Evolutionary conservation across 2,113 vertebrate species (phyloP).

Genomic region (Cyprinodon brontotheroides): DNA sequence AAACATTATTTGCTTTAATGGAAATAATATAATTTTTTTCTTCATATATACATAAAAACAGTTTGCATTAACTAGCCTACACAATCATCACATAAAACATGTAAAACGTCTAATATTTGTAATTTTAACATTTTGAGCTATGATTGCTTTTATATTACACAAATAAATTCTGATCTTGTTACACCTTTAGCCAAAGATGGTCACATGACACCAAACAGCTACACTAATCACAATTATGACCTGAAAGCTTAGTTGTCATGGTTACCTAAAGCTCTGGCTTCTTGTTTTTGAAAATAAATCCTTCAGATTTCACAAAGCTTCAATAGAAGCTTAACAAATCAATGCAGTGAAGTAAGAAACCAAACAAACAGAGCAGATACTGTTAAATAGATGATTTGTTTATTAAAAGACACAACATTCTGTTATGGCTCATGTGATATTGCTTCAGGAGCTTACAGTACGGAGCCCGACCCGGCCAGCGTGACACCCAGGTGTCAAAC

Average conservation of each 20-base stretch:
- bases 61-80: no score
- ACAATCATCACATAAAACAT: no score
- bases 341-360: background rate
- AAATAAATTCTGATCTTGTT: background rate
- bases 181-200: slow-evolving; percentile 17
- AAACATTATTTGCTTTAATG: no score
- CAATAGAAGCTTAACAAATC: background rate
- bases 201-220: slow-evolving; percentile 38
- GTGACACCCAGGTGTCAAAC: slow-evolving; percentile 20
- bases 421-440: slow-evolving; percentile 55
- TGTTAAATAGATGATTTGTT: slow-evolving; percentile 71
- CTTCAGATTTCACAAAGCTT: background rate
- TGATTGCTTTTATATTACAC: background rate
- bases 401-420: slow-evolving; percentile 68
- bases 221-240: slow-evolving; percentile 36
- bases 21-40: no score
- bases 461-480: slow-evolving; percentile 37
- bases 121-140: background rate
- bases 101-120: background rate
- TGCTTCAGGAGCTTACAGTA: slow-evolving; percentile 62
- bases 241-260: slow-evolving; percentile 30
- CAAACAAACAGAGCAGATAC: slow-evolving; percentile 10
- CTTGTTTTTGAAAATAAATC: slow-evolving; percentile 28
- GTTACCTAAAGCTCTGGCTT: slow-evolving; percentile 39
- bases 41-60: no score